Conservation (phyloP, 2,797 vertebrate species). For the Aeoliscus strigatus region DNA sequence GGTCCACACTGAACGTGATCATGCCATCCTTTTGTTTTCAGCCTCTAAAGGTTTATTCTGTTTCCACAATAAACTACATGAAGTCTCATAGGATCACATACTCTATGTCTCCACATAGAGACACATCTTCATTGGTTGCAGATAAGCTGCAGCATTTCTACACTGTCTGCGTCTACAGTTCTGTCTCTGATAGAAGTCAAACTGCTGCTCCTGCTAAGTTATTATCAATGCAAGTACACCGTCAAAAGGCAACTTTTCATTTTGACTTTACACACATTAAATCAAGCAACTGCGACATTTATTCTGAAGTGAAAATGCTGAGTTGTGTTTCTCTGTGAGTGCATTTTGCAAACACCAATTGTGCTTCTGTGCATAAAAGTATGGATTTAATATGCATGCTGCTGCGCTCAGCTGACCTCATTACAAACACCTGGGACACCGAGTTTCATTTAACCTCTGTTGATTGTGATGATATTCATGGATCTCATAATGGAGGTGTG, state of each 20-base stretch:
- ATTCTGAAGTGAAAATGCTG: slow-evolving; percentile 13
- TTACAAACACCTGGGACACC: slow-evolving; percentile 14
- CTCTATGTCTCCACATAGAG: slow-evolving; percentile 49
- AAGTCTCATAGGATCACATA: slow-evolving; percentile 10
- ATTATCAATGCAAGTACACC: slow-evolving; percentile 9
- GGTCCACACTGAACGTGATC: too few relatives aligned
- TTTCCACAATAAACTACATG: slow-evolving; percentile 11
- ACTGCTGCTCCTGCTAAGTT: slow-evolving; percentile 23
- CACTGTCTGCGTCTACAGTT: slow-evolving; percentile 36
- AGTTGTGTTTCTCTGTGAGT: slow-evolving; percentile 31
- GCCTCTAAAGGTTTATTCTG: too few relatives aligned
- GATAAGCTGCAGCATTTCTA: slow-evolving; percentile 50
- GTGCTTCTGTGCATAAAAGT: slow-evolving; percentile 13
- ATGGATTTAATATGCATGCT: slow-evolving; percentile 32
- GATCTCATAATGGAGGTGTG: slow-evolving; percentile 4
- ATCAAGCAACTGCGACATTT: slow-evolving; percentile 16
- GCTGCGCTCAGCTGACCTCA: slow-evolving; percentile 25
- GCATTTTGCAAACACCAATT: slow-evolving; percentile 8
- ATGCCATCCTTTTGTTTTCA: too few relatives aligned
- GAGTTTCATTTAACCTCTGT: slow-evolving; percentile 25
- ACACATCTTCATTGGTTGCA: slow-evolving; percentile 50
- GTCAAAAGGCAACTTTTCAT: slow-evolving; percentile 7
- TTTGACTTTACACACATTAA: slow-evolving; percentile 19
- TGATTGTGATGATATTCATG: slow-evolving; percentile 13
- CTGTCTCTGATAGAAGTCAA: slow-evolving; percentile 45